phyloP scores from a whole-genome alignment of 2,797 vertebrate species.

The Coregonus sp. region DNA sequence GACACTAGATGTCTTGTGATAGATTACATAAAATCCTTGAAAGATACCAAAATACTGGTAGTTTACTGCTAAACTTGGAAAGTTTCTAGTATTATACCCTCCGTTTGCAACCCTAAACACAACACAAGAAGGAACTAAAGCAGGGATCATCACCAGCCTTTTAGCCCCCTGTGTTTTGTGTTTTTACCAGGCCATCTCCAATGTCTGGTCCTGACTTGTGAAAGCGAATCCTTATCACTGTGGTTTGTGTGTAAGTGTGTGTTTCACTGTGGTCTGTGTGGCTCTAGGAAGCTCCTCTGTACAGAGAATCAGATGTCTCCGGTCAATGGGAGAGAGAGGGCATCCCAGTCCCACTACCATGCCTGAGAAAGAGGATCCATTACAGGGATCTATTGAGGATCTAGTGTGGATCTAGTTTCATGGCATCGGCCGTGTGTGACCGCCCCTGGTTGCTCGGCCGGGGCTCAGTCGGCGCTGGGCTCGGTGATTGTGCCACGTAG shows the following conservation, averaged over 20 bases:
- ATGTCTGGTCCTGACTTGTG: constrained; percentile 63
- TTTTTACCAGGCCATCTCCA: constrained; percentile 58
- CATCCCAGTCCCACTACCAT: constrained; percentile 58
- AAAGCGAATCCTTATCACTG: constrained; percentile 69
- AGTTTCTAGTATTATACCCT: too few species aligned
- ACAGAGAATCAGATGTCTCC: constrained; percentile 70
- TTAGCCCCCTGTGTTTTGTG: constrained; percentile 45
- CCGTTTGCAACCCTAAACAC: too few species aligned
- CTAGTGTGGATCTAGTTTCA: constrained; percentile 71
- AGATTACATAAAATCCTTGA: constrained; percentile 22
- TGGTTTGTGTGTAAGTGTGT: constrained; percentile 41
- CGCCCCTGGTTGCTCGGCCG: constrained; percentile 37
- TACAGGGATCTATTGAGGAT: constrained; percentile 71
- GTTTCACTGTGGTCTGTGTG: neutral
- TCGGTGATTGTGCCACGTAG: constrained; percentile 50
- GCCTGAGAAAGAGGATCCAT: constrained; percentile 62
- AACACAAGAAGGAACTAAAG: constrained; percentile 40
- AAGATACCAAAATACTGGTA: too few species aligned
- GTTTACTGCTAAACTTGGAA: too few species aligned
- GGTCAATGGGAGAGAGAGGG: constrained; percentile 61
- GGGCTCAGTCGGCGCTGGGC: constrained; percentile 14
- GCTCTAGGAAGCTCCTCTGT: constrained; percentile 63
- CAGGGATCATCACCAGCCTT: constrained; percentile 25
- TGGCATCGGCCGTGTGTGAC: constrained; percentile 70
- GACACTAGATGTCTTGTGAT: too few species aligned